Base-by-base conservation (phyloP, 1,140 invertebrate genomes). In the Macrocentrus cingulum region DNA sequence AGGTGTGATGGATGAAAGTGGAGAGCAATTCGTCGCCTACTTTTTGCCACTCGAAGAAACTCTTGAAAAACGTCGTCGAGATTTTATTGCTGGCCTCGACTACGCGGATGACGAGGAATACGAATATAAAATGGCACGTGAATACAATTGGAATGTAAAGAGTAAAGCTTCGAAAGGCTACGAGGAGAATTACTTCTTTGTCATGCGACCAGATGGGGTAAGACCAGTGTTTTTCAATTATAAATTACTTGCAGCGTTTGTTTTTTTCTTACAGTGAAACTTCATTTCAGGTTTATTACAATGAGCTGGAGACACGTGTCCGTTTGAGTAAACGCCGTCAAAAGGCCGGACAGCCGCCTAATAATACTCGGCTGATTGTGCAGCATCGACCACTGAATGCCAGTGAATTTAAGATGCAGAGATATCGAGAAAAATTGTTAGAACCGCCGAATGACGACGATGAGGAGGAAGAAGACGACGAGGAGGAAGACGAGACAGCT, bases 61-160 rank as follows among this genome's bases (percentile, higher is more conserved):
- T 0, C 81, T 98, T 58, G 84, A 86, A 34, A 98, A 98, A 79
- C 81, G 95, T 11, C 86, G 90, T 59, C 79, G 87, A 48, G 96
- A 99, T 69, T 84, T 89, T 53, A 82, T 85, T 1, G 86, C 88
- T 46, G 81, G 79, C 19, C 82, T 92, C n/a, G 87, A 93, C 0
- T 98, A 97, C 78, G 87, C 88, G 59, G 94, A 96, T 48, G 94
- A 94, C 1, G 91, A 95, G 51, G 91, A 92, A 56, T 97, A 97
- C 74, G 93, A 97, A 63, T 96, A 97, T 67, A 92, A 93, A 80
- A 95, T 97, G 89, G 91, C 93, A 0, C 83, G 94, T 64, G 94
- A 97, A 75, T 97, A 97, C 70, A 96, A 97, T 69, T 98, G 96
- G 97, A 98, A 98, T 80, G 96, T 99, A 1, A 98, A 99, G 74